phyloP scores from a whole-genome alignment of 2,797 vertebrate species.

The Megaceryle alcyon region DNA sequence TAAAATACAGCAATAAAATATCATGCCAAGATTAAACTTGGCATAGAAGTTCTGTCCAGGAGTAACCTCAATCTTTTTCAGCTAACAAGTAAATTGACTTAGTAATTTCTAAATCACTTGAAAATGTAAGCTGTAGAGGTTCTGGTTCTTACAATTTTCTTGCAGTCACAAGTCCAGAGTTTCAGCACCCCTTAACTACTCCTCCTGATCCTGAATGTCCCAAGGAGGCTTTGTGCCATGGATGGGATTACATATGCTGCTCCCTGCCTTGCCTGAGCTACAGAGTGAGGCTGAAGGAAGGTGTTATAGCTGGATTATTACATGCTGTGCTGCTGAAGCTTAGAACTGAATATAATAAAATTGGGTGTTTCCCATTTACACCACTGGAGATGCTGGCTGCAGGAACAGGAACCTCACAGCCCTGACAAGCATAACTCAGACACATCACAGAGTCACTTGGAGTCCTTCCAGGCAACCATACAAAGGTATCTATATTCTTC shows the following conservation, averaged over 20 bases:
- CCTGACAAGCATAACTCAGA: background rate
- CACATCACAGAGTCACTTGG: background rate
- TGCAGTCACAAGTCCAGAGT: background rate
- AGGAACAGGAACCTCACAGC: background rate
- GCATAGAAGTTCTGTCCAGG: constrained; percentile 8
- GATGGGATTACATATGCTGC: background rate
- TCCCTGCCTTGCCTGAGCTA: background rate
- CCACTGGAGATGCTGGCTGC: background rate
- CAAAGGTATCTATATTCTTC: background rate
- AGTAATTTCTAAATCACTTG: constrained; percentile 17
- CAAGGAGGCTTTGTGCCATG: fast-evolving
- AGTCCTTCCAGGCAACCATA: background rate
- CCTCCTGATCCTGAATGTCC: background rate
- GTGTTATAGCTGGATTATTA: background rate
- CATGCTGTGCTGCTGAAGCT: background rate
- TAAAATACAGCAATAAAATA: constrained; percentile 45
- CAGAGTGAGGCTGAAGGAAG: background rate
- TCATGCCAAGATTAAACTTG: constrained; percentile 41
- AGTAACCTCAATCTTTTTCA: constrained; percentile 51
- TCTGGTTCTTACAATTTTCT: constrained; percentile 26
- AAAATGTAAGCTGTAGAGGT: constrained; percentile 18
- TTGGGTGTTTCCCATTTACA: background rate
- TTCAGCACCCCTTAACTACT: background rate
- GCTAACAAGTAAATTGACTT: background rate
- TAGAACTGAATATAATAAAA: background rate